Conservation (phyloP, 2,797 vertebrate species). For the Takifugu ocellatus region DNA sequence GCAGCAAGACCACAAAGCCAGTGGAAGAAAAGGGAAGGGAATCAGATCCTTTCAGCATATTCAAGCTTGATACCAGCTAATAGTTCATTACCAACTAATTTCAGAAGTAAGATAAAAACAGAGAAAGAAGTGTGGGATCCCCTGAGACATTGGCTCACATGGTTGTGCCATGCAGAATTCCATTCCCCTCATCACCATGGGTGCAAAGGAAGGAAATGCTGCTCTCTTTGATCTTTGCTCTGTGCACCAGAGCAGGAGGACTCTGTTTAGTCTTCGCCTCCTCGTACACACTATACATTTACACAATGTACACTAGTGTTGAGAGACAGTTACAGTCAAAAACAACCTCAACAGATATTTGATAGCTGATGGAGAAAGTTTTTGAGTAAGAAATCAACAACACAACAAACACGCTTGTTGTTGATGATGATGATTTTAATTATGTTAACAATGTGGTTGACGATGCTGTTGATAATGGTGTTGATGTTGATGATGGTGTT, state of each 20-base stretch:
- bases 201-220: constrained; percentile 16
- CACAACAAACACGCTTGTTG: no score
- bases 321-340: no score
- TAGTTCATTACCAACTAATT: constrained; percentile 12
- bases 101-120: constrained; percentile 11
- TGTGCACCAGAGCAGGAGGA: constrained; percentile 19
- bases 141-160: constrained; percentile 47
- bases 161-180: constrained; percentile 34
- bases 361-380: no score
- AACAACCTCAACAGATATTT: no score
- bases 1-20: constrained; percentile 1
- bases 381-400: no score
- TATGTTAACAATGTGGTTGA: no score
- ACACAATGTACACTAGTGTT: constrained; percentile 17
- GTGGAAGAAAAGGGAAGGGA: constrained; percentile 7
- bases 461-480: no score
- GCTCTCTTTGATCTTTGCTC: constrained; percentile 41
- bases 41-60: constrained; percentile 28
- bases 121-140: constrained; percentile 29
- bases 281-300: constrained; percentile 23
- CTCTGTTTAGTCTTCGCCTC: constrained; percentile 21
- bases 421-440: no score
- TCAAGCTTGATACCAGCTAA: constrained; percentile 14
- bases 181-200: constrained; percentile 30
- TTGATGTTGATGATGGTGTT: no score